Base-by-base conservation (phyloP, 2,113 vertebrate species). In the Cranoglanis bouderius region DNA sequence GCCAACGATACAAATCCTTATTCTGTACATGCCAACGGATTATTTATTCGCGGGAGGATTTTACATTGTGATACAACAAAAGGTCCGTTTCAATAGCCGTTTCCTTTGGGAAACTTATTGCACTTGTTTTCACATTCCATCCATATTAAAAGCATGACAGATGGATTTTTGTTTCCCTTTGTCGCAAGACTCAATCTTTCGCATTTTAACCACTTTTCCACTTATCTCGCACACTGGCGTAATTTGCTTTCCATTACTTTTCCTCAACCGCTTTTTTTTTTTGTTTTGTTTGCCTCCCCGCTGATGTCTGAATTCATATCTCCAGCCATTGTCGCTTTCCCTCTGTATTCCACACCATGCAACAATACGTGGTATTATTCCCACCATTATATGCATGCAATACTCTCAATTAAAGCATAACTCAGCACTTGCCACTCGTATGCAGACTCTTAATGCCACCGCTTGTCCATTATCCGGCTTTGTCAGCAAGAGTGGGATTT, bases 191-290 rank as follows among this genome's bases (percentile, higher is more conserved):
- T 74, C 90, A 77, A 55, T 89, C 88, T 82, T 82, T 89, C 57
- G 65, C 88, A 78, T 91, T 89, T 88, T 51, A 78, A 89, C 86
- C 65, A 84, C 85, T 91, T 87, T 91, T 82, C 88, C 77, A 89
- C 88, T 89, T 89, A 91, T 87, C 90, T 87, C 32, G 32, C n/a
- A 81, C 43, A 55, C 53, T 91, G 86, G 72, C 77, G 65, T 89
- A 85, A 89, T 89, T 91, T 88, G 83, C 88, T 86, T 89, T 91
- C 88, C 88, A 84, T 88, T 91, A 91, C 90, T 89, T 83, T 88
- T 89, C 82, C 59, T 89, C 85, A 65, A 86, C 70, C 78, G 51
- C 29, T 78, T 86, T 89, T 88, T 91, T 86, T 88, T 87, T 88
- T 90, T 85, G 84, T 88, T 91, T 86, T 88, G 89, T 88, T 90